These are phyloP conservation scores for Merluccius polli DNA, from an alignment of 2,797 vertebrate species.

Conservation along the genomic window DNA sequence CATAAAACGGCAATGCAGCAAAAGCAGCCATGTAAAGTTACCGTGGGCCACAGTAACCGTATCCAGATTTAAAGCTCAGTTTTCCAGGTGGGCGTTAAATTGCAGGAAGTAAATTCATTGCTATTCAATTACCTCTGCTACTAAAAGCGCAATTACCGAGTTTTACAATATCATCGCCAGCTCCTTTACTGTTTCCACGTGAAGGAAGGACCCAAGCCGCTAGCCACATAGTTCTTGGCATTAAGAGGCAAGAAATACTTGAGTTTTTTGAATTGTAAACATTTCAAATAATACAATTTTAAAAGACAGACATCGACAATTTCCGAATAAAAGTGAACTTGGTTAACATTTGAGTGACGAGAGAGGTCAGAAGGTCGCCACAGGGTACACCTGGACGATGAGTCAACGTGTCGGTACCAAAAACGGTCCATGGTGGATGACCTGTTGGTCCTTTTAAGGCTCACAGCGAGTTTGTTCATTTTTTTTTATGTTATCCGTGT, in stretches of 20 bases:
- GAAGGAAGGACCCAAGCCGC: not conserved
- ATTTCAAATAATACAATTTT: not conserved
- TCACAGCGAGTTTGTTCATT: not conserved
- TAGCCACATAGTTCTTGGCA: not conserved
- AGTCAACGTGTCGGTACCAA: not conserved
- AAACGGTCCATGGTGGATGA: not conserved
- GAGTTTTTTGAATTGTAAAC: not conserved
- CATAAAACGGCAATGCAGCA: not conserved
- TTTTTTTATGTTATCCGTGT: not conserved
- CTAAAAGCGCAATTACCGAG: constrained; percentile 61
- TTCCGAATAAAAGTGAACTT: not conserved
- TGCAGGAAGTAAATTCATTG: constrained; percentile 83
- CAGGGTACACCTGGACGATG: not conserved
- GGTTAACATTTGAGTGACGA: no score
- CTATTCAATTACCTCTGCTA: constrained; percentile 80
- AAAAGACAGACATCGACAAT: not conserved
- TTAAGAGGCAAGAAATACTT: not conserved
- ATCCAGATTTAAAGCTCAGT: constrained; percentile 78
- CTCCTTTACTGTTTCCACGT: not conserved
- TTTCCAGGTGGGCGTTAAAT: constrained; percentile 80
- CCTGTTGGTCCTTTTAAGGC: not conserved
- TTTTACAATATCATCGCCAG: constrained; percentile 11
- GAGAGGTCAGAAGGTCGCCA: not conserved
- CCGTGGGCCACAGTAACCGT: constrained; percentile 69
- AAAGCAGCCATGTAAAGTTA: not conserved